A percentile compares a stretch with the other conserved stretches of the same genome.
Evolutionary conservation across 1,140 invertebrate genomes (phyloP).

Genomic region (Heliconius eleuchia): DNA sequence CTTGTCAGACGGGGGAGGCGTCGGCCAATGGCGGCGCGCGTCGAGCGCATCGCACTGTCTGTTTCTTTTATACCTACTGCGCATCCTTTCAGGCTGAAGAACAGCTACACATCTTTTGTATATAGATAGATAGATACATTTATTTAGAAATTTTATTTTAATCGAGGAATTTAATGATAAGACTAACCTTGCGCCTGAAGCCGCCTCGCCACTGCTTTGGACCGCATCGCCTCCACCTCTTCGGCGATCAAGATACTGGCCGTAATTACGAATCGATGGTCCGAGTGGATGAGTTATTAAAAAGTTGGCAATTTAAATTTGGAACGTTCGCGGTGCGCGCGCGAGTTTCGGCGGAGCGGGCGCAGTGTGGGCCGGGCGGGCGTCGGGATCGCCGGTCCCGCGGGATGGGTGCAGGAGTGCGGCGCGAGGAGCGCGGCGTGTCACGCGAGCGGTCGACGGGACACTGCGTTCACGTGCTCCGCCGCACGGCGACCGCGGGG

Average conservation of each 20-base stretch:
- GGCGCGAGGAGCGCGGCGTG: conserved; percentile 71
- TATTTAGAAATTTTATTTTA: background rate
- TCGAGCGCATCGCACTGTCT: conserved; percentile 69
- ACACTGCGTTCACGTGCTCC: conserved; percentile 76
- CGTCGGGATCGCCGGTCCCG: conserved; percentile 55
- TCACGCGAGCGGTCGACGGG: conserved; percentile 76
- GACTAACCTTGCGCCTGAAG: conserved; percentile 80
- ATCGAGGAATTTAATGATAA: background rate
- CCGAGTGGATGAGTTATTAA: conserved; percentile 48
- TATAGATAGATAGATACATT: background rate
- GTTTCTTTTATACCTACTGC: conserved; percentile 63
- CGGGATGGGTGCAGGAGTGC: conserved; percentile 51
- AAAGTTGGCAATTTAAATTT: conserved; percentile 61
- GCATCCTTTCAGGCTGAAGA: conserved; percentile 17
- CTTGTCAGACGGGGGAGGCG: conserved; percentile 77
- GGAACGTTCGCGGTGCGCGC: conserved; percentile 51
- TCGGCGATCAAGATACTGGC: conserved; percentile 51
- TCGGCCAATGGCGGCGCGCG: conserved; percentile 63
- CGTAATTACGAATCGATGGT: conserved; percentile 70
- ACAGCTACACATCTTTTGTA: background rate
- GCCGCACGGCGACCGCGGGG: conserved; percentile 67
- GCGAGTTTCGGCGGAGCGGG: conserved; percentile 44
- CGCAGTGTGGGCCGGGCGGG: conserved; percentile 63
- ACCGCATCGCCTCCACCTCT: conserved; percentile 77
- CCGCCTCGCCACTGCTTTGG: conserved; percentile 81